phyloP scores from a whole-genome alignment of 2,888 invertebrate genomes.

The Macrosiphum euphorbiae region DNA sequence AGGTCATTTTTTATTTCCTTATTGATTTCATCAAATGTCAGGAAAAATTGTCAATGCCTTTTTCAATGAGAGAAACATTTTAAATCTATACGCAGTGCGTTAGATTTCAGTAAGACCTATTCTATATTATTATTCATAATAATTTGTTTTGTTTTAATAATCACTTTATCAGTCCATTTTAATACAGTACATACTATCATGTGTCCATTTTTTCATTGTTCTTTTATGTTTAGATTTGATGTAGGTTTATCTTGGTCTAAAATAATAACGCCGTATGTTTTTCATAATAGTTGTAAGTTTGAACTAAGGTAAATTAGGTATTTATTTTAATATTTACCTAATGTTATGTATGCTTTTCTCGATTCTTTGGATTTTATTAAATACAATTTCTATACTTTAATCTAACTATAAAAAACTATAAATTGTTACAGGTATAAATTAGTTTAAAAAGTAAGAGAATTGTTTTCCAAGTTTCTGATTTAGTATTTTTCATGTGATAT shows the following conservation, averaged over 20 bases:
- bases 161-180: background rate
- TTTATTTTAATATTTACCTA: background rate
- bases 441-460: background rate
- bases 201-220: background rate
- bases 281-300: background rate
- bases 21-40: background rate
- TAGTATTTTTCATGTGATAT: background rate
- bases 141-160: background rate
- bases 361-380: background rate
- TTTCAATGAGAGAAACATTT: background rate
- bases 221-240: background rate
- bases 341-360: background rate
- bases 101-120: background rate
- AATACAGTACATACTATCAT: background rate
- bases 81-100: background rate
- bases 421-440: background rate
- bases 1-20: background rate
- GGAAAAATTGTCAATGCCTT: background rate
- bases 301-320: background rate
- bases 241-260: background rate
- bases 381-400: background rate
- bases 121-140: background rate
- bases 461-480: background rate
- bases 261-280: background rate
- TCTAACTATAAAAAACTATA: background rate